Evolutionary conservation across 1,140 invertebrate species (phyloP).

Genomic region (Brachionus rubens): DNA sequence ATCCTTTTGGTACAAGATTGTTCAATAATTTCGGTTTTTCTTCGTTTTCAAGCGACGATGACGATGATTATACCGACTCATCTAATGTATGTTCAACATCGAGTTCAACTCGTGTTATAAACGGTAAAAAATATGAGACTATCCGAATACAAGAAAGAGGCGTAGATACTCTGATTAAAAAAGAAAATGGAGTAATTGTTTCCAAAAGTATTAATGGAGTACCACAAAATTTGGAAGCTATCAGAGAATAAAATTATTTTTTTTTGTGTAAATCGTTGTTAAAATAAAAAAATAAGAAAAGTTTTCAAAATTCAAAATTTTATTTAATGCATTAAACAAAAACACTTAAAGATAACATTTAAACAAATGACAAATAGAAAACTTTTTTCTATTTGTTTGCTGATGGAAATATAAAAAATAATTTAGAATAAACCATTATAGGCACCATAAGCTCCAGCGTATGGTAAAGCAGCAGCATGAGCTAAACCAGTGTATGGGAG

Average conservation of each 20-base stretch:
- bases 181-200: constrained; percentile 1
- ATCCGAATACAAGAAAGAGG: neutral
- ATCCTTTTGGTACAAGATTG: neutral
- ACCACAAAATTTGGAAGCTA: constrained; percentile 13
- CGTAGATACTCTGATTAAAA: constrained; percentile 16
- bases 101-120: neutral
- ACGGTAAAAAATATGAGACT: constrained; percentile 15
- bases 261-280: too few relatives aligned
- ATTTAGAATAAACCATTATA: too few relatives aligned
- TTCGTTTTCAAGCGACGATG: neutral
- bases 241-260: neutral
- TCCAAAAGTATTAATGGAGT: constrained; percentile 2
- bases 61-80: neutral
- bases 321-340: too few relatives aligned
- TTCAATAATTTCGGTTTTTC: neutral
- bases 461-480: too few relatives aligned
- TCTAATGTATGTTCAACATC: neutral
- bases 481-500: too few relatives aligned
- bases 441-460: too few relatives aligned
- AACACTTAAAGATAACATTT: too few relatives aligned
- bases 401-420: too few relatives aligned
- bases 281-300: too few relatives aligned
- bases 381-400: too few relatives aligned
- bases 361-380: too few relatives aligned
- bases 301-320: too few relatives aligned